Evolutionary conservation across 2,888 invertebrate genomes (phyloP).

Genomic region (Anthophora plumipes): DNA sequence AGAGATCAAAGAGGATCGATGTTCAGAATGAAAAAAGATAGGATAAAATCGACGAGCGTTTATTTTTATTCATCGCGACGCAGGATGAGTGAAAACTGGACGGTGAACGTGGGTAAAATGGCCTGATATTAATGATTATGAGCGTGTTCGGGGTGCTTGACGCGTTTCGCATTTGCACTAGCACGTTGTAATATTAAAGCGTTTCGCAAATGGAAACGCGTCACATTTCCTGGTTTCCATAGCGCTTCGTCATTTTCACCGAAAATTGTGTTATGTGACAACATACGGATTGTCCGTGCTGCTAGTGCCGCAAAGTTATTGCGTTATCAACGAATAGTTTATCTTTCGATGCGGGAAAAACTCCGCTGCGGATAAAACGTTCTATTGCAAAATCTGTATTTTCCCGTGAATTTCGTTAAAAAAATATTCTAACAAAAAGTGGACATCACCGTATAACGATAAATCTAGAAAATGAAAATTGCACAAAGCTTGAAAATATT

Average conservation of each 20-base stretch:
- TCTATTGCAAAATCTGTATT: too few relatives aligned
- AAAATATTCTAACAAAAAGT: neutral
- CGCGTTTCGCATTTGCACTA: slow-evolving; percentile 11
- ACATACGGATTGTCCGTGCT: neutral
- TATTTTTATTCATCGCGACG: neutral
- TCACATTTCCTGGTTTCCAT: neutral
- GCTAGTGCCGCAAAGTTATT: neutral
- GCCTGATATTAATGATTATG: slow-evolving; percentile 11
- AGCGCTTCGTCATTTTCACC: neutral
- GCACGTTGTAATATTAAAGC: slow-evolving; percentile 2
- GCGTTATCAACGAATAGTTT: neutral
- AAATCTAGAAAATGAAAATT: too few relatives aligned
- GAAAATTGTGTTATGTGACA: neutral
- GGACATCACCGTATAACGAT: too few relatives aligned
- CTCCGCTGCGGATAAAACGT: neutral
- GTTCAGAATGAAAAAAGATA: neutral
- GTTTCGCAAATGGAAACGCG: neutral
- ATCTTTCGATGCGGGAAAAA: neutral
- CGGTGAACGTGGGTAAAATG: neutral
- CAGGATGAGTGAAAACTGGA: neutral
- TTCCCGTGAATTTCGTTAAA: neutral
- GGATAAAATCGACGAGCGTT: neutral
- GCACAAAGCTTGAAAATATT: too few relatives aligned
- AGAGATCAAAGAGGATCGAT: neutral
- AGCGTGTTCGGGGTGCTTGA: neutral